Evolutionary conservation across 1,140 invertebrate genomes (phyloP), one percentile per base, ranked within the genome.

Genomic region (Hyposmocoma kahamanoa): DNA sequence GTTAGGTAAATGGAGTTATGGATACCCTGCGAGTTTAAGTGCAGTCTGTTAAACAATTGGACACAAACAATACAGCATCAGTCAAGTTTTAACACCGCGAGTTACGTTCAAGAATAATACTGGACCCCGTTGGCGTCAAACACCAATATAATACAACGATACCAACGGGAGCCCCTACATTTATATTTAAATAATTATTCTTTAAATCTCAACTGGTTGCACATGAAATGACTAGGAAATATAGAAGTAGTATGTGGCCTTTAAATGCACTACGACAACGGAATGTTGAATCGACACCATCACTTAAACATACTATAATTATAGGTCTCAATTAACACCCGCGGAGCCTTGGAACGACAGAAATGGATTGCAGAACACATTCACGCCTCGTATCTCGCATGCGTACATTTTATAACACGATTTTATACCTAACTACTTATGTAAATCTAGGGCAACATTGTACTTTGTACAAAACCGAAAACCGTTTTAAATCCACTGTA

Each of bases 211-310:
- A 80, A 81, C 69, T 67, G 75, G 80, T 84, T 81, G 80, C 77
- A 84, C 80, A 72, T 66, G 69, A 77, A 74, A 84, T 85, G 82
- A 85, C 82, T 85, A 85, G 82, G 67, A 80, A n/a, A 71, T 71
- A 77, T 71, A 82, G 60, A 77, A 76, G 66, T 80, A 80, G 73
- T 61, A 72, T 82, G 76, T 81, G 76, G 72, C 66, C 72, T 74
- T 79, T 76, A 80, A 74, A 76, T 75, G 69, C 61, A 70, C 67
- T 61, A 73, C 51, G 62, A 65, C 55, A 82, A 82, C 79, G 79
- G 82, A 85, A 83, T 85, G 82, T 80, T 85, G 83, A 80, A 85
- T 83, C 81, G 81, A 84, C 65, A 81, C 81, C 81, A 84, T 82
- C 73, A 60, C 81, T 61, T 65, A 75, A 84, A 85, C 77, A 83